These are phyloP conservation scores for Cinclus mexicanus DNA, from an alignment of 2,113 vertebrate species.

Conservation along the genomic window DNA sequence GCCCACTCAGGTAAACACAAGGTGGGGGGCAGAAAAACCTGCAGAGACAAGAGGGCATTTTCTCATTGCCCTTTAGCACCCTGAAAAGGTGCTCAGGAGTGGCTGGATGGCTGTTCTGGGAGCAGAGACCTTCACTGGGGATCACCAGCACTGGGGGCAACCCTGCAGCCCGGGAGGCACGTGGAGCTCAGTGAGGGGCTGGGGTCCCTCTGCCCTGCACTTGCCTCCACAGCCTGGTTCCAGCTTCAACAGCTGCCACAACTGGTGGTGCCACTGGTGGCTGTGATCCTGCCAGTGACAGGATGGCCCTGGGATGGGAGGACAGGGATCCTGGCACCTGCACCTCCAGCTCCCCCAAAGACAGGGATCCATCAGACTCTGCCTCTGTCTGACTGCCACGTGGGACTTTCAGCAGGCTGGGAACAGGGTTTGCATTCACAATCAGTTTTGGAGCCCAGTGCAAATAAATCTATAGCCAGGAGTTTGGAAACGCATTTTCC, in stretches of 20 bases:
- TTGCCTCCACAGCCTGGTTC: not conserved
- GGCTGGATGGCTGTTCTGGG: not conserved
- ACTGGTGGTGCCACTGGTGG: not conserved
- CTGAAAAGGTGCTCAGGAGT: rapidly evolving
- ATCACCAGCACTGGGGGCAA: rapidly evolving
- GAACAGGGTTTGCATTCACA: conserved; percentile 65
- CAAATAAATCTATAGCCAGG: conserved; percentile 53
- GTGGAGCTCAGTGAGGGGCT: rapidly evolving
- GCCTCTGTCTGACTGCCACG: not conserved
- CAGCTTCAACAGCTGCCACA: not conserved
- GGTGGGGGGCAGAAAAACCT: conserved; percentile 98
- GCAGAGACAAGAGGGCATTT: not conserved
- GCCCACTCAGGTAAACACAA: conserved; percentile 89
- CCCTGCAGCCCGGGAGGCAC: rapidly evolving
- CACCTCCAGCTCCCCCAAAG: not conserved
- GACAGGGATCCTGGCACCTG: not conserved
- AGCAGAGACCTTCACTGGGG: not conserved
- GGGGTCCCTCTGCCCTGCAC: not conserved
- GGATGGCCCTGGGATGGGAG: not conserved
- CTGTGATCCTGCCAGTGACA: not conserved
- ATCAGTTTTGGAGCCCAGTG: not conserved
- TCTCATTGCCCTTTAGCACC: not conserved
- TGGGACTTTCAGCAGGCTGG: not conserved
- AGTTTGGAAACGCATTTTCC: conserved; percentile 57
- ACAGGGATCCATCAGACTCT: not conserved